phyloP scores from a whole-genome alignment of 2,888 invertebrate species.

The Eilema depressum region DNA sequence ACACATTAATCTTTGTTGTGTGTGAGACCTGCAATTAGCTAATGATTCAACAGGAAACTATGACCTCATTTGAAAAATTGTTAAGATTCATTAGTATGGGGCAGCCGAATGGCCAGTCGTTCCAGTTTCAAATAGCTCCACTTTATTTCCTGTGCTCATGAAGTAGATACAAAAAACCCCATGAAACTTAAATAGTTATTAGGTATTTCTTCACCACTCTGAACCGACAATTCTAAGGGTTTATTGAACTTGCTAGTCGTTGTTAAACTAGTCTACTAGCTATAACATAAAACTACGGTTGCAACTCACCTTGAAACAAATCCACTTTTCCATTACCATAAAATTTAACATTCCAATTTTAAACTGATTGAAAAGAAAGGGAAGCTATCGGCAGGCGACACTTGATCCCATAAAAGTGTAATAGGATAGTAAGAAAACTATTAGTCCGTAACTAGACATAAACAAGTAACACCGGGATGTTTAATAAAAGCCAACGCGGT shows the following conservation, averaged over 20 bases:
- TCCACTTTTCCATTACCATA: slow-evolving; percentile 27
- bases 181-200: background rate
- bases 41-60: background rate
- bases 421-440: slow-evolving; percentile 45
- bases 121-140: background rate
- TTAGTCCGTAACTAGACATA: slow-evolving; percentile 38
- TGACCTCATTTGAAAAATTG: background rate
- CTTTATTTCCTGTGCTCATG: background rate
- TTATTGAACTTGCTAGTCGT: background rate
- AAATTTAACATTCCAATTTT: slow-evolving; percentile 25
- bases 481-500: slow-evolving; percentile 35
- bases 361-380: slow-evolving; percentile 26
- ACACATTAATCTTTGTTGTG: background rate
- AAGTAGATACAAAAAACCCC: background rate
- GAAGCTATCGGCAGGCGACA: slow-evolving; percentile 27
- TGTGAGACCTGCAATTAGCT: background rate
- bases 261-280: background rate
- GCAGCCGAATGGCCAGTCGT: background rate
- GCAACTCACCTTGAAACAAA: slow-evolving; percentile 9
- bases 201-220: background rate
- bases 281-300: slow-evolving; percentile 6
- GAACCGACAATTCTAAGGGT: background rate
- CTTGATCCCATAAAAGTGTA: slow-evolving; percentile 38
- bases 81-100: slow-evolving; percentile 2
- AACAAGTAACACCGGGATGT: slow-evolving; percentile 35